phyloP scores from a whole-genome alignment of 2,888 invertebrate genomes.

The Stramonita haemastoma region DNA sequence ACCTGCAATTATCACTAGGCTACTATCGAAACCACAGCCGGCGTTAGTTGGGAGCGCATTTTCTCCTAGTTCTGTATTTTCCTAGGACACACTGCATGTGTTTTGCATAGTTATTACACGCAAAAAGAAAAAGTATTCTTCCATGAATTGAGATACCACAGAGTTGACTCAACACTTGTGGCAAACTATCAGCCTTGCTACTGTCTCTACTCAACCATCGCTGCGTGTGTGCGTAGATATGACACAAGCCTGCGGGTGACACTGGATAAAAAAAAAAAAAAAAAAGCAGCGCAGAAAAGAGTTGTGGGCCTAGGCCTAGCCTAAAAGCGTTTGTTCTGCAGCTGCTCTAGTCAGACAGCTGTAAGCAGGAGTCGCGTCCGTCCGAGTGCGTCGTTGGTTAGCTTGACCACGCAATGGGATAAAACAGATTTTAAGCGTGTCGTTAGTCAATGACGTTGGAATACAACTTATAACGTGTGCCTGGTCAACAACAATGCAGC shows the following conservation, averaged over 20 bases:
- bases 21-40: too few relatives aligned
- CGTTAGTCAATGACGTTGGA: neutral
- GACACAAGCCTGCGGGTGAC: slow-evolving; percentile 7
- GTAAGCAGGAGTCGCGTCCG: neutral
- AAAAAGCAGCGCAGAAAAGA: neutral
- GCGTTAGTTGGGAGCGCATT: too few relatives aligned
- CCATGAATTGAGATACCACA: too few relatives aligned
- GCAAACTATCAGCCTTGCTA: too few relatives aligned
- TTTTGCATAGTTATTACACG: too few relatives aligned
- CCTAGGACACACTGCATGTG: too few relatives aligned
- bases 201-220: neutral
- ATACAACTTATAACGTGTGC: slow-evolving; percentile 20
- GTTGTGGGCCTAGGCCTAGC: neutral
- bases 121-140: too few relatives aligned
- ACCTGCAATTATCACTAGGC: too few relatives aligned
- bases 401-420: neutral
- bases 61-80: too few relatives aligned
- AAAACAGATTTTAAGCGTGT: neutral
- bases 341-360: neutral
- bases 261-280: neutral
- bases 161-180: too few relatives aligned
- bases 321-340: too few relatives aligned
- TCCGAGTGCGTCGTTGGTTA: neutral
- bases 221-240: slow-evolving; percentile 8
- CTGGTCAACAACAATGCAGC: slow-evolving; percentile 28